Base-by-base conservation (phyloP, 2,113 vertebrate genomes). In the Naja naja region DNA sequence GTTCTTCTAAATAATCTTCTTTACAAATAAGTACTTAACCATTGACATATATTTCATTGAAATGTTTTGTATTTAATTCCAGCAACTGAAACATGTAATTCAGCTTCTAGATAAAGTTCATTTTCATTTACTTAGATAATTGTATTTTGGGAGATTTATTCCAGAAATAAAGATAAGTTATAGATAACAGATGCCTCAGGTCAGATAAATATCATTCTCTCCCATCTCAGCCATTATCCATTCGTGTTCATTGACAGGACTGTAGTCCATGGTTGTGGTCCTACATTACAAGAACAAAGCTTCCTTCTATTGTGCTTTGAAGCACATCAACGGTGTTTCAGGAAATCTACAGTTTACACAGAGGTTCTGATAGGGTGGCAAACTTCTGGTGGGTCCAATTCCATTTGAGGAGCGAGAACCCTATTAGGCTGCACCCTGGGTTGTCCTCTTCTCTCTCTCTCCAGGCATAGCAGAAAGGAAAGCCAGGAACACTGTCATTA, bases 141-240 rank as follows among this genome's bases (percentile, higher is more conserved):
- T 93, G 87, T 94, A 54, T 30, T 94, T 43, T 91, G 92, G 74
- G 91, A 52, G 5, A 89, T 94, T 95, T 49, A 94, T 94, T 96
- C 91, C 91, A 96, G 95, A 93, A 96, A 92, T 95, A 95, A 93
- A 94, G 94, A 96, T 87, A 58, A 95, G 30, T 91, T 89, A 89
- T 89, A 95, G 91, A 87, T 91, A 94, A 93, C 74, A 54, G 93
- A 74, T 94, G 92, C 93, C 92, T 94, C 88, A 93, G 95, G 93
- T 92, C 92, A 95, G 95, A 94, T n/a, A 53, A 91, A 88, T 89
- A 92, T 91, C 27, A 39, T 91, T 94, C 55, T 49, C 91, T 95
- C 88, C 88, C 88, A 85, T 30, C 88, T 27, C 69, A 39, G 64
- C 39, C 30, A 85, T 69, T 94, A 55, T 34, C 60, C 39, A 55